Conservation (phyloP, 2,113 vertebrate species). For the Anguilla rostrata region DNA sequence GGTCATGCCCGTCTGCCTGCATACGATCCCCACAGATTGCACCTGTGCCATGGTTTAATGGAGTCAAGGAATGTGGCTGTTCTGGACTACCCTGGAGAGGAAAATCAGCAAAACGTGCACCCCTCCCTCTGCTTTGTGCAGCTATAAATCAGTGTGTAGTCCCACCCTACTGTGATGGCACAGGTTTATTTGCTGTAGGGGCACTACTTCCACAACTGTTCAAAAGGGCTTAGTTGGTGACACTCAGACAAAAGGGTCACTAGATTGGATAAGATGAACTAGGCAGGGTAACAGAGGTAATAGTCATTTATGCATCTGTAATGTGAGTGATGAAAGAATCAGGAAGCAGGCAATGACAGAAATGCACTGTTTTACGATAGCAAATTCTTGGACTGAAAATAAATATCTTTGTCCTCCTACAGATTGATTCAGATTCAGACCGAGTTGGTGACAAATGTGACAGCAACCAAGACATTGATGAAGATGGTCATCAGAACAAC, state of each 20-base stretch:
- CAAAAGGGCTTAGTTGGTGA: slow-evolving; percentile 37
- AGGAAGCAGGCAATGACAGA: not conserved
- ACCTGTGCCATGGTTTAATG: slow-evolving; percentile 72
- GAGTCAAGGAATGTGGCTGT: slow-evolving; percentile 65
- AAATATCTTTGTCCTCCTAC: slow-evolving; percentile 46
- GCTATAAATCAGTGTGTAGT: slow-evolving; percentile 35
- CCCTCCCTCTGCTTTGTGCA: slow-evolving; percentile 23
- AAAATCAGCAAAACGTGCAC: slow-evolving; percentile 35
- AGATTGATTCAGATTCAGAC: slow-evolving; percentile 96
- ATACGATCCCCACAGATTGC: slow-evolving; percentile 51
- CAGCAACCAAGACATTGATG: slow-evolving; percentile 97
- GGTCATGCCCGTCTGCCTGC: slow-evolving; percentile 32
- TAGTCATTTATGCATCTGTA: not conserved
- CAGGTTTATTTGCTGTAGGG: slow-evolving; percentile 41
- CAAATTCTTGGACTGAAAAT: slow-evolving; percentile 40
- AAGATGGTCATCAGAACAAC: slow-evolving; percentile 98
- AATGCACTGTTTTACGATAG: not conserved
- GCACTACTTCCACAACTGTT: slow-evolving; percentile 50
- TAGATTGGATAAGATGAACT: not conserved
- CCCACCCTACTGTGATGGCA: slow-evolving; percentile 41
- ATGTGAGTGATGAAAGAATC: not conserved
- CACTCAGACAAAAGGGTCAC: not conserved
- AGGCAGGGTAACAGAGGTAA: not conserved
- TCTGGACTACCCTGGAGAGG: slow-evolving; percentile 11
- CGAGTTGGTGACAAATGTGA: slow-evolving; percentile 91